Conservation (phyloP, 2,113 vertebrate species). For the Heterotis niloticus region DNA sequence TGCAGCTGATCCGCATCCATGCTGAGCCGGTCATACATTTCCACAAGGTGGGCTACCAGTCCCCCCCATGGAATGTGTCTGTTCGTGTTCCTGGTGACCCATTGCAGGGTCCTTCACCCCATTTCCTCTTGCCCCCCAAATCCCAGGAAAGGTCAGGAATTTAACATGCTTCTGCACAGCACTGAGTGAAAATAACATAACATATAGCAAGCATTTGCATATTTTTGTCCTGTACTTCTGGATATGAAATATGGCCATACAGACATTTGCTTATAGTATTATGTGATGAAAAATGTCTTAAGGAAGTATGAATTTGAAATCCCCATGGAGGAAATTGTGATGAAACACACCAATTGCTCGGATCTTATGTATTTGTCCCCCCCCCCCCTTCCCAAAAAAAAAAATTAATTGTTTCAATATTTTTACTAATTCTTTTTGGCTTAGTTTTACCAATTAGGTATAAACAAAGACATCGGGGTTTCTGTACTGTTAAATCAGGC, state of each 20-base stretch:
- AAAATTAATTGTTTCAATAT: not conserved
- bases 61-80: conserved; percentile 4
- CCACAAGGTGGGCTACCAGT: conserved; percentile 81
- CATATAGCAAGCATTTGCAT: not conserved
- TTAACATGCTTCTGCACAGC: conserved; percentile 34
- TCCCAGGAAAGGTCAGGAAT: conserved; percentile 57
- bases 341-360: too few relatives aligned
- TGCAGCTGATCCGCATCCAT: conserved; percentile 97
- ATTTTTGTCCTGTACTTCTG: not conserved
- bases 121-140: conserved; percentile 53
- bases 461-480: too few relatives aligned
- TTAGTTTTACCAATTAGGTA: not conserved
- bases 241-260: not conserved
- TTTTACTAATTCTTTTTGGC: not conserved
- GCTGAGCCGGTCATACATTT: conserved; percentile 96
- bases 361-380: too few relatives aligned
- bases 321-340: too few relatives aligned
- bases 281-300: not conserved
- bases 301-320: not conserved
- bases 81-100: conserved; percentile 53
- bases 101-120: conserved; percentile 23
- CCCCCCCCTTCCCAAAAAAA: too few relatives aligned
- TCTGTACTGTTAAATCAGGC: too few relatives aligned
- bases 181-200: not conserved
- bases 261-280: not conserved